phyloP scores from a whole-genome alignment of 2,113 vertebrate species.

The Phalacrocorax carbo region DNA sequence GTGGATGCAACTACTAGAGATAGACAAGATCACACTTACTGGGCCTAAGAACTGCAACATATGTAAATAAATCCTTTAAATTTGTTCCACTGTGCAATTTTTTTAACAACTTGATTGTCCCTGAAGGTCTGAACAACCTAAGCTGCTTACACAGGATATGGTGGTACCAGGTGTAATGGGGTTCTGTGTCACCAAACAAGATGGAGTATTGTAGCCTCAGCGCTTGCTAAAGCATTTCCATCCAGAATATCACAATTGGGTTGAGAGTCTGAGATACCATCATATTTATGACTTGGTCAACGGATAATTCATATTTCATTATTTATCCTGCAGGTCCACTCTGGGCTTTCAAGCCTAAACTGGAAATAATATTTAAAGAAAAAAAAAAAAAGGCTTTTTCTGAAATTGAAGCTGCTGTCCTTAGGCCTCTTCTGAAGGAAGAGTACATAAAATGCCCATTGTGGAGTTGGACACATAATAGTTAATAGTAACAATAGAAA shows the following conservation, averaged over 20 bases:
- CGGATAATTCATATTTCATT: background rate
- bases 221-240: background rate
- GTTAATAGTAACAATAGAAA: background rate
- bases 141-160: background rate
- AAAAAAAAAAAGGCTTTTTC: background rate
- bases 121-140: background rate
- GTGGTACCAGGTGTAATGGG: background rate
- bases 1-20: background rate
- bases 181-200: background rate
- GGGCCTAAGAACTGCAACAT: background rate
- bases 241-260: background rate
- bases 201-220: background rate
- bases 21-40: background rate
- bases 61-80: background rate
- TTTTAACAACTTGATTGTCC: background rate
- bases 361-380: background rate
- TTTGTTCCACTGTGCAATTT: background rate
- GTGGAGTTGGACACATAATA: background rate
- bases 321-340: background rate
- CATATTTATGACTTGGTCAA: background rate
- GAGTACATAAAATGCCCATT: background rate
- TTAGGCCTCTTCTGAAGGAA: background rate
- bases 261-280: background rate
- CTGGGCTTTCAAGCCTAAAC: background rate
- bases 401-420: background rate